These are phyloP conservation scores for Stegophylla sp. DNA, from an alignment of 2,888 invertebrate genomes.

Conservation along the genomic window DNA sequence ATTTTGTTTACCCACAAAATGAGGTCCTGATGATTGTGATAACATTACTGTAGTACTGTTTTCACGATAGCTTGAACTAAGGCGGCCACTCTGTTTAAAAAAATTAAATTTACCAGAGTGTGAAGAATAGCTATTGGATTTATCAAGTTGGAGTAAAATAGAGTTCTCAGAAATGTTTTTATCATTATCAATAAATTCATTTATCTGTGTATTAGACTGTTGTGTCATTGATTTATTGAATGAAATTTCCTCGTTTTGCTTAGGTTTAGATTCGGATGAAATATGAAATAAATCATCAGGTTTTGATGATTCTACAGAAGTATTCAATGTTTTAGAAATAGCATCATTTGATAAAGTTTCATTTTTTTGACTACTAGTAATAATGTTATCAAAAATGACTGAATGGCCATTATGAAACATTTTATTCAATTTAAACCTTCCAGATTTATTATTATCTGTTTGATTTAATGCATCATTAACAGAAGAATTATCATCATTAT, in stretches of 20 bases:
- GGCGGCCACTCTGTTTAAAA: constrained; percentile 1
- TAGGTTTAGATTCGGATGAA: background rate
- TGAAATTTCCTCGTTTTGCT: background rate
- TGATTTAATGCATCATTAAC: background rate
- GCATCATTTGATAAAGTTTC: background rate
- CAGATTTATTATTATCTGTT: background rate
- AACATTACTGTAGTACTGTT: background rate
- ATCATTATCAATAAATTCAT: constrained; percentile 10
- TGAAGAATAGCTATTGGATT: background rate
- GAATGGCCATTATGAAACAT: background rate
- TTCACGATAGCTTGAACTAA: constrained; percentile 21
- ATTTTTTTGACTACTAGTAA: constrained; percentile 14
- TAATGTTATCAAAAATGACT: constrained; percentile 21
- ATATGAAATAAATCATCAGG: background rate
- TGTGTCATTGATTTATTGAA: background rate
- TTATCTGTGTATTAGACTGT: background rate
- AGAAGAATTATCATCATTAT: background rate
- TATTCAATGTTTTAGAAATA: background rate
- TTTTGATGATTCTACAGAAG: background rate
- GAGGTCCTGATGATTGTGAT: background rate
- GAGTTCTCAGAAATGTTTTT: background rate
- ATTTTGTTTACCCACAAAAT: constrained; percentile 11
- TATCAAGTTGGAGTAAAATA: background rate
- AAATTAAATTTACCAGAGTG: constrained; percentile 12
- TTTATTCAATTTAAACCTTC: constrained; percentile 3